phyloP scores from a whole-genome alignment of 2,113 vertebrate genomes.

The Silurus meridionalis region DNA sequence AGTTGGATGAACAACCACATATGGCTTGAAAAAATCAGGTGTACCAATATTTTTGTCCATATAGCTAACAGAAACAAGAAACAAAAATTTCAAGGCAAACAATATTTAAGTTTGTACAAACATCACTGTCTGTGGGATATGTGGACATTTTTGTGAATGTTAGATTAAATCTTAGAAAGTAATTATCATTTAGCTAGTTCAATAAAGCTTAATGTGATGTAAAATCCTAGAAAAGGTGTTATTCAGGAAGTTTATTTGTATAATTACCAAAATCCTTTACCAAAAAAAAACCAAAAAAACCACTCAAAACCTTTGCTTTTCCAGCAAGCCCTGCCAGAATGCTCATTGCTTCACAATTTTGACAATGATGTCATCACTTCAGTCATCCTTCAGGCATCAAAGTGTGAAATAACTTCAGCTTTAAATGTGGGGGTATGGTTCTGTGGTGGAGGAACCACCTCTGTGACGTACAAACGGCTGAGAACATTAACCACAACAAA shows the following conservation, averaged over 20 bases:
- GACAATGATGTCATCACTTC: not conserved
- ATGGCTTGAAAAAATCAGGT: too few species aligned
- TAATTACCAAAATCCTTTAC: not conserved
- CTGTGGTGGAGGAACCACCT: slow-evolving; percentile 30
- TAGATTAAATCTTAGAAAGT: not conserved
- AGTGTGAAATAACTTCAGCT: not conserved
- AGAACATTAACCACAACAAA: slow-evolving; percentile 42
- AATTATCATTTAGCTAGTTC: not conserved
- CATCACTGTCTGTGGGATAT: not conserved
- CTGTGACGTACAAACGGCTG: slow-evolving; percentile 4
- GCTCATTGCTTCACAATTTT: not conserved
- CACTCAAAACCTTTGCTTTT: not conserved
- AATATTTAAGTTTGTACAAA: too few species aligned
- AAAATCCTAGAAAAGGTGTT: not conserved
- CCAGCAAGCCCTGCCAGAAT: not conserved
- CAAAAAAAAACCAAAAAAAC: not conserved
- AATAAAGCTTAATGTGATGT: not conserved
- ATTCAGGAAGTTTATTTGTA: not conserved
- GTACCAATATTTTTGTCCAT: too few species aligned
- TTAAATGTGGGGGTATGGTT: slow-evolving; percentile 9
- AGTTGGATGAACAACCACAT: too few species aligned
- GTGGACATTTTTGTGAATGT: too few species aligned
- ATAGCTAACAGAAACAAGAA: not conserved
- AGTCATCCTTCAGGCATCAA: slow-evolving; percentile 2
- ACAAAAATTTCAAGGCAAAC: not conserved